Conservation (phyloP, 2,888 invertebrate genomes). For the Microctonus brassicae region DNA sequence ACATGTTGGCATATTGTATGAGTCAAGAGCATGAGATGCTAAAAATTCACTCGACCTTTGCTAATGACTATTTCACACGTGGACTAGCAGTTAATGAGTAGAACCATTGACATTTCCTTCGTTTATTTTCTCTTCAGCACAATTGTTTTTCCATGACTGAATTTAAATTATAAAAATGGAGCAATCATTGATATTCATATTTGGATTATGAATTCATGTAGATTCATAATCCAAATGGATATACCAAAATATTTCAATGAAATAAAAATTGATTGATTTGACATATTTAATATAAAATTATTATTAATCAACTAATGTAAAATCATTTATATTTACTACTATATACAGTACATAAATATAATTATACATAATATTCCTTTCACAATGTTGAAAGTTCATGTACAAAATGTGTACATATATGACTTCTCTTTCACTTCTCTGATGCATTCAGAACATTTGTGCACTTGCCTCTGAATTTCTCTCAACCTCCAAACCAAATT, state of each 20-base stretch:
- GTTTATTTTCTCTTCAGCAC: not conserved
- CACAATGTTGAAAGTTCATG: no score
- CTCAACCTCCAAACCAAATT: conserved; percentile 18
- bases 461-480: not conserved
- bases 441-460: not conserved
- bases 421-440: not conserved
- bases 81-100: not conserved
- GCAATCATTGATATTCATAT: not conserved
- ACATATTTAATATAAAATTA: no score
- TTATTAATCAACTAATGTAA: not conserved
- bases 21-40: not conserved
- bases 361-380: no score
- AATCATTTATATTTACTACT: not conserved
- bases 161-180: not conserved
- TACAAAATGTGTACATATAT: conserved; percentile 8
- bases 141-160: not conserved
- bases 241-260: no score
- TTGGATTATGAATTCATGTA: not conserved
- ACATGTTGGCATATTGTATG: not conserved
- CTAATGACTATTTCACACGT: conserved; percentile 4
- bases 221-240: no score
- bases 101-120: not conserved
- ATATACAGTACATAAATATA: no score
- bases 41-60: conserved; percentile 9
- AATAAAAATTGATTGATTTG: no score